Evolutionary conservation across 1,140 invertebrate species (phyloP).

Genomic region (Aphelinus atriplicis): DNA sequence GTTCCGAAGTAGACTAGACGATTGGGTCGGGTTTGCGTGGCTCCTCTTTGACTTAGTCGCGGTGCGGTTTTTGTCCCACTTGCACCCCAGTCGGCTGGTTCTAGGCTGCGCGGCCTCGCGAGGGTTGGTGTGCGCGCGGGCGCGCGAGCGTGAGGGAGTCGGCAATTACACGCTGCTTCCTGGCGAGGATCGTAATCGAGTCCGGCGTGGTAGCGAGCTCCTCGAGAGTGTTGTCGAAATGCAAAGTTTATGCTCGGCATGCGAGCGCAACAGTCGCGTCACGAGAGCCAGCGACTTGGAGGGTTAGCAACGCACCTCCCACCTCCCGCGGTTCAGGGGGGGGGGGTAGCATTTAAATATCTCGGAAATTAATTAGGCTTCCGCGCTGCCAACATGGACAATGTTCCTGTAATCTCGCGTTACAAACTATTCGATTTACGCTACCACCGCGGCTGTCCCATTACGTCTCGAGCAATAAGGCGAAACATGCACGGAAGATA

Average conservation of each 20-base stretch:
- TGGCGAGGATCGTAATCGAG: conserved; percentile 34
- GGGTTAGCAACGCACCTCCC: not conserved
- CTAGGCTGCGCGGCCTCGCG: too few species aligned
- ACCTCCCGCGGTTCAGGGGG: too few species aligned
- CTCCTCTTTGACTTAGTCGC: too few species aligned
- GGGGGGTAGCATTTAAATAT: conserved; percentile 33
- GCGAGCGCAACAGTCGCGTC: conserved; percentile 33
- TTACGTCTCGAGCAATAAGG: conserved; percentile 5
- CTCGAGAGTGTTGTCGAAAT: conserved; percentile 31
- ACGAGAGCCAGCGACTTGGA: not conserved
- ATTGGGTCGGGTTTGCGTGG: too few species aligned
- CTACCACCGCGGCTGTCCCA: not conserved
- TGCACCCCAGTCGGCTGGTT: too few species aligned
- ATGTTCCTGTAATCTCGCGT: conserved; percentile 25
- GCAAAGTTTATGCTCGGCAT: conserved; percentile 29
- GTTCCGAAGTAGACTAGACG: too few species aligned
- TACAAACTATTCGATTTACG: conserved; percentile 30
- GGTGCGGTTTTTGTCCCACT: too few species aligned
- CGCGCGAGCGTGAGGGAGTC: not conserved
- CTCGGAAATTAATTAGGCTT: conserved; percentile 41
- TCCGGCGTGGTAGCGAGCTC: not conserved
- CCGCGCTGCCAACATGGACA: conserved; percentile 1
- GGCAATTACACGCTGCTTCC: conserved; percentile 38
- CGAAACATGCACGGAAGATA: conserved; percentile 14
- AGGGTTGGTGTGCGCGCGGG: too few species aligned